Evolutionary conservation across 2,797 vertebrate genomes (phyloP).

Genomic region (Halcyon chelicuti): DNA sequence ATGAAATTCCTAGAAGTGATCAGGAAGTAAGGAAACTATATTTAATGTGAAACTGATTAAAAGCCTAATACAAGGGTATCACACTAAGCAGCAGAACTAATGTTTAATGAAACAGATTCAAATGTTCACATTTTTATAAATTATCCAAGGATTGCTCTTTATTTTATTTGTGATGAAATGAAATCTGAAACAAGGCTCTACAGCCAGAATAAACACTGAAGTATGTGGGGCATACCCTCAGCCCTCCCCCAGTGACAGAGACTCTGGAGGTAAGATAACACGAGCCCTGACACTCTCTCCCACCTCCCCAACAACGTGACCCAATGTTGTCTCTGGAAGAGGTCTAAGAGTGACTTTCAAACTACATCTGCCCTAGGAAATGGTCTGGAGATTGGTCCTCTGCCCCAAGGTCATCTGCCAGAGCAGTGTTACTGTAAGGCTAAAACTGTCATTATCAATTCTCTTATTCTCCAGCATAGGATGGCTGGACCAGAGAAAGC

Average conservation of each 20-base stretch:
- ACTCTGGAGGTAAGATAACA: not conserved
- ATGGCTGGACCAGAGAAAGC: not conserved
- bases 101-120: constrained; percentile 7
- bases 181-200: constrained; percentile 19
- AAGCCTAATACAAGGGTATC: constrained; percentile 1
- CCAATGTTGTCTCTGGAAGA: constrained; percentile 3
- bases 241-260: not conserved
- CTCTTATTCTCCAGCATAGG: not conserved
- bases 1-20: constrained; percentile 8
- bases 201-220: not conserved
- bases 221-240: not conserved
- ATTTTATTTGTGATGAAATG: constrained; percentile 31
- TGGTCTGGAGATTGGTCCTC: not conserved
- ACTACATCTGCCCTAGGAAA: not conserved
- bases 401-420: not conserved
- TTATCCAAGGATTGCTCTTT: not conserved
- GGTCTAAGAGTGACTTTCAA: not conserved
- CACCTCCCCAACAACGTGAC: not conserved
- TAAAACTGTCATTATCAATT: not conserved
- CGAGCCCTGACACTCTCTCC: not conserved
- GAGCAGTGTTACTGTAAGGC: not conserved
- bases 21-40: not conserved
- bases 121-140: constrained; percentile 20
- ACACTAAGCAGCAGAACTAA: not conserved
- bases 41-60: not conserved